These are phyloP conservation scores for Scartelaos histophorus DNA, from an alignment of 2,113 vertebrate species.

Conservation along the genomic window DNA sequence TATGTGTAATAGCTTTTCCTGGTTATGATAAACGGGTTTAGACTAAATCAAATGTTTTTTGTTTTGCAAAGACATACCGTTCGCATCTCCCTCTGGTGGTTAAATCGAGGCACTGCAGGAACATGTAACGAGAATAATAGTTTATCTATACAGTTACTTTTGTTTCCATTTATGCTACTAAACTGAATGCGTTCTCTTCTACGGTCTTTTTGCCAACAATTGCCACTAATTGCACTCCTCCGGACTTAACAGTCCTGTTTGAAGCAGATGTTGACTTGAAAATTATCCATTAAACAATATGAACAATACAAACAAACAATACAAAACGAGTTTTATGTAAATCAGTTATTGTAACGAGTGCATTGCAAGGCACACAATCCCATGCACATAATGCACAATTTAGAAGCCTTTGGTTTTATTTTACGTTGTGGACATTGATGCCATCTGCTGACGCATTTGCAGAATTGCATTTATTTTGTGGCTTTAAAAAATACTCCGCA, in stretches of 20 bases:
- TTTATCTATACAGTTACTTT: background rate
- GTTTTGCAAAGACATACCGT: background rate
- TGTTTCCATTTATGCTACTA: background rate
- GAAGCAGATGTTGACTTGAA: too few relatives aligned
- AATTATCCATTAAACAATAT: background rate
- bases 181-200: too few relatives aligned
- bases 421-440: conserved; percentile 19
- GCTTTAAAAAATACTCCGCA: background rate
- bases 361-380: background rate
- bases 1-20: background rate
- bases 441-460: conserved; percentile 60
- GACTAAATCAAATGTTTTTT: too few relatives aligned
- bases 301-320: background rate
- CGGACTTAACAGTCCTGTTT: background rate
- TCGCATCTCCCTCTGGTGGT: conserved; percentile 50
- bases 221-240: background rate
- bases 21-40: background rate
- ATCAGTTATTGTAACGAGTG: background rate
- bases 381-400: background rate
- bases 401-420: background rate
- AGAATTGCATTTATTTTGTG: conserved; percentile 29
- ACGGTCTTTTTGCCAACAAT: background rate
- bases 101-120: background rate
- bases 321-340: background rate
- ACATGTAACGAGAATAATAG: background rate